A percentile compares a stretch with the other conserved stretches of the same genome.
Conservation (phyloP, 2,888 invertebrate species). For the Mayetiola destructor region DNA sequence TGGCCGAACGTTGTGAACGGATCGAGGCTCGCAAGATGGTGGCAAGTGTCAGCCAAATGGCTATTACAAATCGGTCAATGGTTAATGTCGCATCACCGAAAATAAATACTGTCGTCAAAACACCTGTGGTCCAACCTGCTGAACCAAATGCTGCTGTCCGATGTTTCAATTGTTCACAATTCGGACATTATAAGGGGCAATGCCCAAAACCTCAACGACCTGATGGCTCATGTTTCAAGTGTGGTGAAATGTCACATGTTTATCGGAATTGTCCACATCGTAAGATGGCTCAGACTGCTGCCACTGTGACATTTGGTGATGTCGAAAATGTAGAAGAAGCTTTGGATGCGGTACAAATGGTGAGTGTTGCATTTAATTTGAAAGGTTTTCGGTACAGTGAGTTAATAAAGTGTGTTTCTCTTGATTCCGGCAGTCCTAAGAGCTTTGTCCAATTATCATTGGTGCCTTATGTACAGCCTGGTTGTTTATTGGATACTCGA, state of each 20-base stretch:
- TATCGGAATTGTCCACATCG: neutral
- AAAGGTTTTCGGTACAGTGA: neutral
- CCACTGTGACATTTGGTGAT: neutral
- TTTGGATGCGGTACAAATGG: neutral
- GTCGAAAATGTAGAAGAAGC: neutral
- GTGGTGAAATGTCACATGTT: neutral
- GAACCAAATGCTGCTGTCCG: neutral
- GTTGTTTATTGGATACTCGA: neutral
- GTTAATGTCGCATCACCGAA: neutral
- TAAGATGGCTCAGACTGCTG: neutral
- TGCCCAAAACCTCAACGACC: neutral
- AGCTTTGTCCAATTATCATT: neutral
- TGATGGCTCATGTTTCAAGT: neutral
- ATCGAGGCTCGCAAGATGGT: neutral
- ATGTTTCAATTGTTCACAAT: neutral
- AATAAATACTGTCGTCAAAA: neutral
- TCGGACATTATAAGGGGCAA: neutral
- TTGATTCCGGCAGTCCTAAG: neutral
- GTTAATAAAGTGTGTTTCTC: neutral
- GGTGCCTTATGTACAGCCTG: neutral
- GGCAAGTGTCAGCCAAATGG: too few relatives aligned
- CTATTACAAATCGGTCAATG: neutral
- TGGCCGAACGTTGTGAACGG: neutral
- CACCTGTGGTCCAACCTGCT: neutral
- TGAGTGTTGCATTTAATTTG: neutral